A percentile compares a stretch with the other conserved stretches of the same genome.
Evolutionary conservation across 2,888 invertebrate species (phyloP).

Genomic region (Ecdyonurus torrentis): DNA sequence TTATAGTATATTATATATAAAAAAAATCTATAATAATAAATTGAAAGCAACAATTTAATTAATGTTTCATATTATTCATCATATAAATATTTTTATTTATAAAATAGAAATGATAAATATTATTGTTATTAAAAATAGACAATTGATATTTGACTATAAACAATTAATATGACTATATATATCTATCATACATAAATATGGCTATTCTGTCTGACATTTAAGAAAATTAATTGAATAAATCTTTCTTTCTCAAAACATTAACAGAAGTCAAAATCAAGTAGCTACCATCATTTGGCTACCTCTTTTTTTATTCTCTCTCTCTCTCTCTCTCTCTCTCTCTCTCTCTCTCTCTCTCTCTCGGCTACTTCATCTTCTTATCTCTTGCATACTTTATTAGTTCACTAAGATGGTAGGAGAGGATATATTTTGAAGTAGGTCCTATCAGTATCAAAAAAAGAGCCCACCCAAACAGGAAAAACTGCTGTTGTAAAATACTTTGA

Average conservation of each 20-base stretch:
- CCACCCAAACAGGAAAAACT: too few relatives aligned
- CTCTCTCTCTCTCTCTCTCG: too few relatives aligned
- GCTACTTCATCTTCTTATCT: too few relatives aligned
- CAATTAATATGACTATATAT: background rate
- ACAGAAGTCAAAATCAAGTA: background rate
- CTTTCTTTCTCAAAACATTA: background rate
- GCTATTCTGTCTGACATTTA: background rate
- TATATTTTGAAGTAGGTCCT: too few relatives aligned
- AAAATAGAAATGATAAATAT: background rate
- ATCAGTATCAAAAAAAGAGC: background rate
- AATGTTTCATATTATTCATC: background rate
- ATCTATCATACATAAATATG: background rate
- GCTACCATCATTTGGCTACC: too few relatives aligned
- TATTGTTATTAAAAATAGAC: background rate
- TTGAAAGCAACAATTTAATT: too few relatives aligned
- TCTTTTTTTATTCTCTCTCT: too few relatives aligned
- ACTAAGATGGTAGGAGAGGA: background rate
- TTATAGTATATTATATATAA: too few relatives aligned
- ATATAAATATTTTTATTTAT: background rate
- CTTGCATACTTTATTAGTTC: background rate
- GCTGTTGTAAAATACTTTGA: too few relatives aligned
- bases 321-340: too few relatives aligned
- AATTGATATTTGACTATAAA: background rate
- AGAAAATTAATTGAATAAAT: background rate
- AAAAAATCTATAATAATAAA: too few relatives aligned